phyloP scores from a whole-genome alignment of 2,113 vertebrate genomes.

The Mirounga angustirostris region DNA sequence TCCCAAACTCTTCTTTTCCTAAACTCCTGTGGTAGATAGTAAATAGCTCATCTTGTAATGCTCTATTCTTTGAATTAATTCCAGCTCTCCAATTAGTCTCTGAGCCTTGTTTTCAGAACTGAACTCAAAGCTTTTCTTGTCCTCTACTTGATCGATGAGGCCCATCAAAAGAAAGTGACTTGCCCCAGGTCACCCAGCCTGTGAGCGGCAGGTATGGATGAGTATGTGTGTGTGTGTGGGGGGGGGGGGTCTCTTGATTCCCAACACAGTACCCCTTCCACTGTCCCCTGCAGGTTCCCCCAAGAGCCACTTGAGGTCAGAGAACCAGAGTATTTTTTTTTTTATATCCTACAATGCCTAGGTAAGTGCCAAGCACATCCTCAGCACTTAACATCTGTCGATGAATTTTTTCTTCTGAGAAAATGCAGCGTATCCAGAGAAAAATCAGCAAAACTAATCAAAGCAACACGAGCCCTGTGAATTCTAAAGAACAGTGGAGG shows the following conservation, averaged over 20 bases:
- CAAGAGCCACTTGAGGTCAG: neutral
- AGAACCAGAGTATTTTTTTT: neutral
- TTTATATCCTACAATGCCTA: neutral
- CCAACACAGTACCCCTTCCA: neutral
- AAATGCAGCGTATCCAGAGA: neutral
- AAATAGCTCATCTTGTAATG: neutral
- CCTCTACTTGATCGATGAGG: neutral
- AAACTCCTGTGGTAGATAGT: neutral
- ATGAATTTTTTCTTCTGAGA: neutral
- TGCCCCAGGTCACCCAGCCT: neutral
- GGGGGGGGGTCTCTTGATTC: neutral
- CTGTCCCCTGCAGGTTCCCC: neutral
- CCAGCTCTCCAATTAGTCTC: neutral
- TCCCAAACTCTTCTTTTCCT: neutral
- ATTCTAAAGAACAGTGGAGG: neutral
- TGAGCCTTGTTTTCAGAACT: neutral
- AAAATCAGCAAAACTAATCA: neutral
- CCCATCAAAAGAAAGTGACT: neutral
- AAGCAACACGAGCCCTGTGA: neutral
- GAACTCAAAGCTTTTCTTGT: neutral
- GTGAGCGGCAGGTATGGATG: rapidly evolving
- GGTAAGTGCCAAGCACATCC: neutral
- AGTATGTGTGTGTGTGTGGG: too few relatives aligned
- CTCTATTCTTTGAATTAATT: neutral
- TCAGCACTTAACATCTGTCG: neutral